Evolutionary conservation across 2,113 vertebrate species (phyloP).

Genomic region (Aphelocoma coerulescens): DNA sequence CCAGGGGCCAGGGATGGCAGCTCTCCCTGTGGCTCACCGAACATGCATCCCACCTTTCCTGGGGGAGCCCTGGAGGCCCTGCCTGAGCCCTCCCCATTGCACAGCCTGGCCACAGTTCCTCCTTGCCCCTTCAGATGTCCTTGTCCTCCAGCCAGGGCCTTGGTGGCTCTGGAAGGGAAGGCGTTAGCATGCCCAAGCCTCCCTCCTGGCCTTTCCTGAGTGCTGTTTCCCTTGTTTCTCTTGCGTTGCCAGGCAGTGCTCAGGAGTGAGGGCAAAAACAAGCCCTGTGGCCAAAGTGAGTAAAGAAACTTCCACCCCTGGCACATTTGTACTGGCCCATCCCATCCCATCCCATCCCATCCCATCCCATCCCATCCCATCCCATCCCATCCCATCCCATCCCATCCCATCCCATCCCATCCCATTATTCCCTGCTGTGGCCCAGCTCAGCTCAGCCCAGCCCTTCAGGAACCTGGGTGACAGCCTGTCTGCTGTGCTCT

Average conservation of each 20-base stretch:
- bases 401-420: too few relatives aligned
- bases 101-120: not conserved
- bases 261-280: not conserved
- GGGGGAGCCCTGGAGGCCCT: not conserved
- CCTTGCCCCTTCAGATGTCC: not conserved
- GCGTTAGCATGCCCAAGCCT: not conserved
- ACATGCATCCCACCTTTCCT: not conserved
- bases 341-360: not conserved
- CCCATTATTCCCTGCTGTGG: not conserved
- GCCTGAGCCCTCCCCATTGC: not conserved
- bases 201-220: not conserved
- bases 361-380: too few relatives aligned
- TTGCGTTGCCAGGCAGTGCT: not conserved
- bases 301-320: not conserved
- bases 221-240: not conserved
- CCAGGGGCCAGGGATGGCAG: not conserved
- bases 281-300: not conserved
- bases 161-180: not conserved
- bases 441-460: not conserved
- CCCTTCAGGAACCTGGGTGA: not conserved
- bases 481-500: not conserved
- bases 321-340: fast-evolving
- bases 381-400: not conserved
- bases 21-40: not conserved
- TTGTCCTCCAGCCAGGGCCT: not conserved